These are phyloP conservation scores for Porites australiensis DNA, from an alignment of 64 coral and sea anemone genomes.

Conservation along the genomic window DNA sequence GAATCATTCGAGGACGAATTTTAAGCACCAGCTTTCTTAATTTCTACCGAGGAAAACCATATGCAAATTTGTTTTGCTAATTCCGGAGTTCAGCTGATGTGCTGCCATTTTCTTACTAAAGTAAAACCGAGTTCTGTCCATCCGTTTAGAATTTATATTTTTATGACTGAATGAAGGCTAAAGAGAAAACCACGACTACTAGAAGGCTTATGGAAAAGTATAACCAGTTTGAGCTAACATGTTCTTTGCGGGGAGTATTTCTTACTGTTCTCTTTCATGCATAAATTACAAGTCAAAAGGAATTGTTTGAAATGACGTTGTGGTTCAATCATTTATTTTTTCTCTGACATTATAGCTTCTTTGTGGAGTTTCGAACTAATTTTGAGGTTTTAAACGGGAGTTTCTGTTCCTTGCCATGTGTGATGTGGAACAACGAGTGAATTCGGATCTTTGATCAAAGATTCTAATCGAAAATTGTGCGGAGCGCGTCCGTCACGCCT, in stretches of 20 bases:
- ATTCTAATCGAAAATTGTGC: slow-evolving; percentile 8
- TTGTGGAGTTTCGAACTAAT: background rate
- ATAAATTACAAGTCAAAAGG: slow-evolving; percentile 53
- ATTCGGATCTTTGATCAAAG: slow-evolving; percentile 14
- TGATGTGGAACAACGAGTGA: background rate
- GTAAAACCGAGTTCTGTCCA: background rate
- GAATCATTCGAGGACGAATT: background rate
- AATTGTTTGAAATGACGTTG: slow-evolving; percentile 64
- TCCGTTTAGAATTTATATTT: background rate
- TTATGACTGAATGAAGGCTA: background rate
- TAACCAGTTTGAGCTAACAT: slow-evolving; percentile 11
- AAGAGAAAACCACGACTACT: background rate
- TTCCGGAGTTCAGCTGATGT: slow-evolving; percentile 36
- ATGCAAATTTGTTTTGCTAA: slow-evolving; percentile 40
- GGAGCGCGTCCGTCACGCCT: slow-evolving; percentile 46
- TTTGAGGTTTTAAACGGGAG: background rate
- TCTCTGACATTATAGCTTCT: slow-evolving; percentile 15
- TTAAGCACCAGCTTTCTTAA: background rate
- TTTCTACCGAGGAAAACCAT: slow-evolving; percentile 48
- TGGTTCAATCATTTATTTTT: slow-evolving; percentile 33
- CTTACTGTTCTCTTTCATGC: slow-evolving; percentile 45
- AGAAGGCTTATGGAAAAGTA: background rate
- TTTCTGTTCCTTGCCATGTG: background rate
- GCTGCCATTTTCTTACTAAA: background rate
- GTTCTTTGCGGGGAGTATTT: slow-evolving; percentile 41